Percentiles rank a stretch among this genome's conserved stretches.
These are phyloP conservation scores for Helicolenus hilgendorfi DNA, from an alignment of 2,797 vertebrate species.

Conservation along the genomic window DNA sequence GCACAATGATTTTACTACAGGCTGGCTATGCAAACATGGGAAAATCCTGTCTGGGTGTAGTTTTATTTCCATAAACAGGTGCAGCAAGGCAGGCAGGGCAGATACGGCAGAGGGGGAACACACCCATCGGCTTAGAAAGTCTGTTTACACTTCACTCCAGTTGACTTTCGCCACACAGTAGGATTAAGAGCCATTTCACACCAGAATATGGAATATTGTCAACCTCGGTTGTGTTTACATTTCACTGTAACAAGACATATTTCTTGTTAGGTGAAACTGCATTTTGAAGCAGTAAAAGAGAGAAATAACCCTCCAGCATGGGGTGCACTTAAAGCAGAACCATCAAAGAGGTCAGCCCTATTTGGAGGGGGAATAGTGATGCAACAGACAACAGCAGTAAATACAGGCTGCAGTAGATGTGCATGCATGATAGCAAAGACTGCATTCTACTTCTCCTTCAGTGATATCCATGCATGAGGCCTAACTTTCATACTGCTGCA, in stretches of 20 bases:
- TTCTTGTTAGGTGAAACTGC: not conserved
- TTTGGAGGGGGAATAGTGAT: slow-evolving; percentile 5
- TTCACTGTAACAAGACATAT: not conserved
- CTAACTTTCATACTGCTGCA: not conserved
- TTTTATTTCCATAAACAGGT: slow-evolving; percentile 59
- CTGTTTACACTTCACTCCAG: slow-evolving; percentile 23
- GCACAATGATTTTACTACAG: slow-evolving; percentile 40
- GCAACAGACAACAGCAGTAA: slow-evolving; percentile 24
- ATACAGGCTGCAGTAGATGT: not conserved
- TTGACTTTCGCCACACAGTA: not conserved
- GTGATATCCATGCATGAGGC: not conserved
- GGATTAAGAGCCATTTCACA: not conserved
- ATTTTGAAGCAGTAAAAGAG: not conserved
- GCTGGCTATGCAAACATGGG: slow-evolving; percentile 53
- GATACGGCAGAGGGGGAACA: slow-evolving; percentile 27
- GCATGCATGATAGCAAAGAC: too few relatives aligned
- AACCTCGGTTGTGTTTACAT: not conserved
- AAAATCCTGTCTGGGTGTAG: slow-evolving; percentile 29
- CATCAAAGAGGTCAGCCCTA: slow-evolving; percentile 3
- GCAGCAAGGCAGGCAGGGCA: slow-evolving; percentile 54
- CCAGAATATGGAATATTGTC: not conserved
- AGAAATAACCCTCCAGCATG: slow-evolving; percentile 8
- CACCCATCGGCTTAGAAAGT: slow-evolving; percentile 50
- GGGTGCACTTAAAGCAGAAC: not conserved
- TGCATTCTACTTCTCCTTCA: not conserved